Conservation (phyloP, 1,140 invertebrate species). For the Kradibia gibbosae region DNA sequence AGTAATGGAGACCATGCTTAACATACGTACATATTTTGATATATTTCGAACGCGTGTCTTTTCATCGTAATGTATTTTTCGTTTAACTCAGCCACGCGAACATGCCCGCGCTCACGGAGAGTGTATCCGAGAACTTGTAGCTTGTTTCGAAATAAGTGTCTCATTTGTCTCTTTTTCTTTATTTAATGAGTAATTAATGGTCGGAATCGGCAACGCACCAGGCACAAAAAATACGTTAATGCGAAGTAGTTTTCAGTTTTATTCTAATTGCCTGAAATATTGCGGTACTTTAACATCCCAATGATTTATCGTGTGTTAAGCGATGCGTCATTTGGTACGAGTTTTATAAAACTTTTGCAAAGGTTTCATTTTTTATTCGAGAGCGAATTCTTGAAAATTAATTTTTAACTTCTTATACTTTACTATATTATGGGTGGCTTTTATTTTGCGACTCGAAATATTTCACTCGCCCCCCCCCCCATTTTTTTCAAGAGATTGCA, state of each 20-base stretch:
- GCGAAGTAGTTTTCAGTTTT: background rate
- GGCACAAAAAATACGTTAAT: background rate
- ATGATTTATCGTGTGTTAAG: background rate
- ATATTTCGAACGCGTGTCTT: conserved; percentile 22
- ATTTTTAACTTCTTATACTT: background rate
- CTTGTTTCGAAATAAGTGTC: background rate
- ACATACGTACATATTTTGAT: conserved; percentile 31
- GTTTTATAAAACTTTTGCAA: background rate
- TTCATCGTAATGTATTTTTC: conserved; percentile 18
- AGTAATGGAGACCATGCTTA: background rate
- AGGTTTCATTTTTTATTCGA: background rate
- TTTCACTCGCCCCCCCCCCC: background rate
- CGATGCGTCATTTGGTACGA: background rate
- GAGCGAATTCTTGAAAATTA: background rate
- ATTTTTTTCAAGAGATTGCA: background rate
- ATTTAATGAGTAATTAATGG: background rate
- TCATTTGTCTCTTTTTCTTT: background rate
- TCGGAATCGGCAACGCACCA: background rate
- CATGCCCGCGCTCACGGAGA: background rate
- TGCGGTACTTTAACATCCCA: background rate
- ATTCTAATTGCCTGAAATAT: conserved; percentile 20
- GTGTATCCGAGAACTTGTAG: background rate
- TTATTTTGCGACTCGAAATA: background rate
- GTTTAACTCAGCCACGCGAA: background rate
- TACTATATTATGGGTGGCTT: background rate